Conservation (phyloP, 2,113 vertebrate genomes). For the Saccopteryx bilineata region DNA sequence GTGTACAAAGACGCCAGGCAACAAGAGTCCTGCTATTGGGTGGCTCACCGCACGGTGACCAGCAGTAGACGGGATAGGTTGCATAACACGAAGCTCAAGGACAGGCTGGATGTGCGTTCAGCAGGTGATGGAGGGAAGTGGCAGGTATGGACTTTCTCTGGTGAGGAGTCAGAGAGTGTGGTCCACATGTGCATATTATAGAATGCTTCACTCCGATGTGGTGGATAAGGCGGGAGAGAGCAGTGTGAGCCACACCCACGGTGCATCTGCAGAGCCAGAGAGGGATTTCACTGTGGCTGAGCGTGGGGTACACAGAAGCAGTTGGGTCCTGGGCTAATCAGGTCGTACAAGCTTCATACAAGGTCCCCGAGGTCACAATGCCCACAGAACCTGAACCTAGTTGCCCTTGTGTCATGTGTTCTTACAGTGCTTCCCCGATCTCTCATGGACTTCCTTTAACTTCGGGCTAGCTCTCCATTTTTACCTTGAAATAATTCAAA, state of each 20-base stretch:
- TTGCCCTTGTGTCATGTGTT: accelerated
- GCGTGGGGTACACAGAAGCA: accelerated
- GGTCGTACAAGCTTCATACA: neutral
- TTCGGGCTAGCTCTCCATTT: neutral
- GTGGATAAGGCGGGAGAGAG: too few species aligned
- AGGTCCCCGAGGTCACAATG: neutral
- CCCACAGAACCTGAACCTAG: too few species aligned
- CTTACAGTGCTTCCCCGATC: neutral
- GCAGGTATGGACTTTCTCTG: neutral
- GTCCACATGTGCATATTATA: neutral
- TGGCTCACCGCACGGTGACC: neutral
- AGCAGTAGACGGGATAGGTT: neutral
- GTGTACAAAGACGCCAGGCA: neutral
- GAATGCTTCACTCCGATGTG: neutral
- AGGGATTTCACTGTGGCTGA: too few species aligned
- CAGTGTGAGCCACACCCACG: neutral
- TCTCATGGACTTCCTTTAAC: neutral
- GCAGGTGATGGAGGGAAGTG: too few species aligned
- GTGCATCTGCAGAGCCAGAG: accelerated
- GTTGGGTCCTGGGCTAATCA: accelerated
- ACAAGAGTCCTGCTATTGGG: neutral
- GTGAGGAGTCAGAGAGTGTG: neutral
- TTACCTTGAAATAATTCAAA: neutral
- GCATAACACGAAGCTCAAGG: neutral
- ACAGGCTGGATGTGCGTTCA: too few species aligned